Evolutionary conservation across 2,888 invertebrate species (phyloP).

Genomic region (Ornithoptera alexandrae): DNA sequence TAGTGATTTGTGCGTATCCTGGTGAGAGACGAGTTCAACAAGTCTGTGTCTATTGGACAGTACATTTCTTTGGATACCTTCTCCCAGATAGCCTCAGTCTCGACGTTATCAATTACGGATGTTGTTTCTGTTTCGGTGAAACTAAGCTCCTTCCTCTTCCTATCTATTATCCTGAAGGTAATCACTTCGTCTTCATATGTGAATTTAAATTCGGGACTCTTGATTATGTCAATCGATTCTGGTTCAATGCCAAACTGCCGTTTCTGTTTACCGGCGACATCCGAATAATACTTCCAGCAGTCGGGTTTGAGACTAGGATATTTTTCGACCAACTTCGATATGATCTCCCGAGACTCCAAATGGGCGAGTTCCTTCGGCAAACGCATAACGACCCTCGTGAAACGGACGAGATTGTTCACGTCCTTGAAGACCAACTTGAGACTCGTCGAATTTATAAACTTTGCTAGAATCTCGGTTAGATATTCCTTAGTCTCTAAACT

Average conservation of each 20-base stretch:
- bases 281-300: conserved; percentile 70
- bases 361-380: conserved; percentile 62
- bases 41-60: conserved; percentile 52
- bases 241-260: conserved; percentile 73
- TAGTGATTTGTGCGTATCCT: conserved; percentile 64
- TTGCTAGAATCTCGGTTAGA: conserved; percentile 59
- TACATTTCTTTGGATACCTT: conserved; percentile 58
- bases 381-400: conserved; percentile 64
- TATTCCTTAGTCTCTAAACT: conserved; percentile 72
- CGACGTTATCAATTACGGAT: conserved; percentile 34
- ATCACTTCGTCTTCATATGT: conserved; percentile 56
- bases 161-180: conserved; percentile 62
- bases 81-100: conserved; percentile 42
- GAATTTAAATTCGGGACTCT: conserved; percentile 58
- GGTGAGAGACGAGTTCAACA: conserved; percentile 54
- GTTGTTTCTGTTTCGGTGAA: conserved; percentile 46
- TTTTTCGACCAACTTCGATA: conserved; percentile 49
- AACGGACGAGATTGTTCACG: conserved; percentile 59
- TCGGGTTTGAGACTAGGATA: conserved; percentile 64
- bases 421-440: conserved; percentile 62
- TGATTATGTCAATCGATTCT: conserved; percentile 63
- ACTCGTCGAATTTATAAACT: conserved; percentile 64
- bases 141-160: conserved; percentile 61
- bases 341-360: conserved; percentile 58
- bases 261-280: conserved; percentile 69